Conservation (phyloP, 1,140 invertebrate species). For the Drosophila micromelanica region DNA sequence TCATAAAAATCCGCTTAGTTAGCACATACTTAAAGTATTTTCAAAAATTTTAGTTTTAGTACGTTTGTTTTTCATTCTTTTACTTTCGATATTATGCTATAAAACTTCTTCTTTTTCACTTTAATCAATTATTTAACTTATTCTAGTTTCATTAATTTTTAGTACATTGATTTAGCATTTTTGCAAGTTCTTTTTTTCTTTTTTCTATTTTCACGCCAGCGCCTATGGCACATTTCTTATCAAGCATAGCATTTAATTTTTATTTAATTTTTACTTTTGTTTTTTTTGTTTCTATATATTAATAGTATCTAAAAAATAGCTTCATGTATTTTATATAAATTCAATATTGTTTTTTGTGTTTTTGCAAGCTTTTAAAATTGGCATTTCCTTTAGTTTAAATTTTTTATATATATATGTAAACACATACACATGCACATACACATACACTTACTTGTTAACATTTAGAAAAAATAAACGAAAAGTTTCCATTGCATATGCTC, state of each 20-base stretch:
- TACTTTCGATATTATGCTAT: slow-evolving; percentile 31
- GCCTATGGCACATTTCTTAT: slow-evolving; percentile 75
- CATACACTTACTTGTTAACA: slow-evolving; percentile 6
- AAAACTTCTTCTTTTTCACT: slow-evolving; percentile 25
- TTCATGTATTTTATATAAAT: slow-evolving; percentile 61
- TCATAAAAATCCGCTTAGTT: slow-evolving; percentile 33
- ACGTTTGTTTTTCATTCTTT: slow-evolving; percentile 7
- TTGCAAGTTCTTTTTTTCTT: slow-evolving; percentile 22
- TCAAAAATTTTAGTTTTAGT: slow-evolving; percentile 22
- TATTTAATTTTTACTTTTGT: slow-evolving; percentile 14
- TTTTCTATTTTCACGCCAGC: slow-evolving; percentile 36
- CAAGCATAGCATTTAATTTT: slow-evolving; percentile 45
- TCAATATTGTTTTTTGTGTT: slow-evolving; percentile 35
- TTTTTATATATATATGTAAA: slow-evolving; percentile 3
- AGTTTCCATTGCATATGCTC: slow-evolving; percentile 11
- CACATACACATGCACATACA: slow-evolving; percentile 16
- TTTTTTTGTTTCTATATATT: slow-evolving; percentile 50
- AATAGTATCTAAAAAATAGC: slow-evolving; percentile 80
- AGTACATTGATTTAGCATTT: slow-evolving; percentile 70
- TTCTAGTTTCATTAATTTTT: slow-evolving; percentile 54
- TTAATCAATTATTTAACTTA: slow-evolving; percentile 56
- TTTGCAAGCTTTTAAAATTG: slow-evolving; percentile 74
- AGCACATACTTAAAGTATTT: slow-evolving; percentile 43
- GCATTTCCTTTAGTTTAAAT: slow-evolving; percentile 64
- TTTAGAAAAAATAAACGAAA: slow-evolving; percentile 13